Conservation (phyloP, 2,113 vertebrate genomes). For the Leiothrix lutea region DNA sequence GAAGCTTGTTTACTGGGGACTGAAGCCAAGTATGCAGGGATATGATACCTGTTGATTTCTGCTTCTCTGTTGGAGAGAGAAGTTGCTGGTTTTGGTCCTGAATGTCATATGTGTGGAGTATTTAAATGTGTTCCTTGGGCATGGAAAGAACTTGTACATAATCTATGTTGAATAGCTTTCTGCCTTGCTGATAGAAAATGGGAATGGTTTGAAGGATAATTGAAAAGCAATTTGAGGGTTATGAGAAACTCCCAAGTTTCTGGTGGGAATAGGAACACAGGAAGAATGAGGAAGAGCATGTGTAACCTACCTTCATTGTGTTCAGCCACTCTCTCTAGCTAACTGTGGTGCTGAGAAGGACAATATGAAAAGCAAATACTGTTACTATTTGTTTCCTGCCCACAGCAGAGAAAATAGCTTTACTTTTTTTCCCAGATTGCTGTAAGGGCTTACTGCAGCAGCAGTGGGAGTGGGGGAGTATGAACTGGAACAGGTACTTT, state of each 20-base stretch:
- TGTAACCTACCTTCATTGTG: neutral
- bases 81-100: constrained; percentile 8
- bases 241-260: neutral
- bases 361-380: neutral
- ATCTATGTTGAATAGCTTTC: neutral
- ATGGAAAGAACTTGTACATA: neutral
- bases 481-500: constrained; percentile 32
- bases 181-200: neutral
- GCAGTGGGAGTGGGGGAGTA: neutral
- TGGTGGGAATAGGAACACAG: neutral
- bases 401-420: neutral
- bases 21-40: neutral
- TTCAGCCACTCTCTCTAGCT: neutral
- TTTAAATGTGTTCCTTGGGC: neutral
- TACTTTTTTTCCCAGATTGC: neutral
- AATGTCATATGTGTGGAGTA: fast-evolving
- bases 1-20: neutral
- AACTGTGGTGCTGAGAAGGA: neutral
- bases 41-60: neutral
- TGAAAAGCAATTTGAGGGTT: neutral
- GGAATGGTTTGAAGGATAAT: neutral
- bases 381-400: neutral
- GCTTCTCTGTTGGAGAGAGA: neutral
- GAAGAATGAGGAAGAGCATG: neutral
- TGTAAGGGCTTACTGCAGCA: neutral